Conservation (phyloP, 1,140 invertebrate species). For the Saccostrea cuccullata region DNA sequence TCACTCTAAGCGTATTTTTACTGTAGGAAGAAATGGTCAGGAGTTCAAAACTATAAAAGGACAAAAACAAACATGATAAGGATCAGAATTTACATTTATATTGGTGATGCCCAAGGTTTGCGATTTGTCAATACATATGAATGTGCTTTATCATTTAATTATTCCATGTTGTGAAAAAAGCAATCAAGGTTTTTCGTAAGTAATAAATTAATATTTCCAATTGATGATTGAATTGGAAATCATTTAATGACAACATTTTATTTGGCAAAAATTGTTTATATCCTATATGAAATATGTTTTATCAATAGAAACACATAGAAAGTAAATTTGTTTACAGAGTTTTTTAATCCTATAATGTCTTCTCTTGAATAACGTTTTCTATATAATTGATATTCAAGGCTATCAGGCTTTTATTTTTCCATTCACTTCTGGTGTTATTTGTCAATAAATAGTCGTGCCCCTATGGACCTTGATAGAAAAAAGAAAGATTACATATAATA, state of each 20-base stretch:
- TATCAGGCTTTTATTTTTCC: not conserved
- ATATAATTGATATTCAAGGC: constrained; percentile 1
- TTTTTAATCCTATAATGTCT: not conserved
- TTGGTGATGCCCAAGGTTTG: too few relatives aligned
- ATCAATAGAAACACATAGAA: not conserved
- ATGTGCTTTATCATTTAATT: too few relatives aligned
- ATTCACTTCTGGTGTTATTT: not conserved
- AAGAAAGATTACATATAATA: not conserved
- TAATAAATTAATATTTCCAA: not conserved
- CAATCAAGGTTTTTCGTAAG: too few relatives aligned
- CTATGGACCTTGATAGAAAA: not conserved
- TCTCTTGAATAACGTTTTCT: not conserved
- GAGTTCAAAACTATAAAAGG: too few relatives aligned
- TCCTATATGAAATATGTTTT: not conserved
- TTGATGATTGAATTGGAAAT: not conserved
- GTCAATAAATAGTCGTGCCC: too few relatives aligned
- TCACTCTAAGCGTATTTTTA: too few relatives aligned
- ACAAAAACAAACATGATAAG: too few relatives aligned
- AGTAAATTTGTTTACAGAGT: not conserved
- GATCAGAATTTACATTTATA: too few relatives aligned
- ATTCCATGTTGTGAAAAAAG: too few relatives aligned
- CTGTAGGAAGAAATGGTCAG: too few relatives aligned
- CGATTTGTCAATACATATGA: too few relatives aligned
- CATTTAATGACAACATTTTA: not conserved
- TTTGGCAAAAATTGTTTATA: not conserved